Base-by-base conservation (phyloP, 2,113 vertebrate species). In the Onychorhynchus coronatus region DNA sequence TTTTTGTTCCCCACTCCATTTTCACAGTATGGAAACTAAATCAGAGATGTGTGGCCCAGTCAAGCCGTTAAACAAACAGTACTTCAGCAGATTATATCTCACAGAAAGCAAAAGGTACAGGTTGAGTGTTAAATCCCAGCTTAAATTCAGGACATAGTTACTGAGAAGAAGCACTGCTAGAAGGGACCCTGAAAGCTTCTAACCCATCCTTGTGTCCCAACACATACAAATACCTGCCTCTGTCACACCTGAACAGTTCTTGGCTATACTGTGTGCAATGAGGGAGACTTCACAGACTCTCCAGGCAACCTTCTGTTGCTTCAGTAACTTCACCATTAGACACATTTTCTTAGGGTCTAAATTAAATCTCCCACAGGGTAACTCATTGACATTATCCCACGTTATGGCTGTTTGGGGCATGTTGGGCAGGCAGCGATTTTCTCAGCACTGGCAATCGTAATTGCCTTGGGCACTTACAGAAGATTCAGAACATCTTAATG, bases 361-460 rank as follows among this genome's bases (percentile, higher is more conserved):
- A 72, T 75, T 35, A n/a, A 67, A 56, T 41, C 4, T 53, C 58
- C 58, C 3, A 2, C 8, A n/a, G 55, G 61, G 21, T 63, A 33
- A 9, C 19, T 74, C 16, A 0, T n/a, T 62, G 20, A 47, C 33
- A 3, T 49, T 67, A 24, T 15, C 33, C 56, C 2, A 1, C 42
- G 14, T 35, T 0, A 0, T 55, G 41, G 37, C 28, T 6, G 0
- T 30, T 68, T 11, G 53, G 35, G 41, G 8, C 25, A 15, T 0
- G 9, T 12, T 68, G 84, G 12, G 23, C 68, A 56, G 67, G 46
- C 30, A 20, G 65, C 0, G 0, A 41, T 82, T 72, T 65, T 42
- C 33, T 59, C 20, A 9, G 39, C 63, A 4, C n/a, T 70, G 37
- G 6, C 62, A 46, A 20, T 66, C 31, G 25, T 4, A 0, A 53